Evolutionary conservation across 1,140 invertebrate genomes (phyloP).

Genomic region (Copidosoma floridanum): DNA sequence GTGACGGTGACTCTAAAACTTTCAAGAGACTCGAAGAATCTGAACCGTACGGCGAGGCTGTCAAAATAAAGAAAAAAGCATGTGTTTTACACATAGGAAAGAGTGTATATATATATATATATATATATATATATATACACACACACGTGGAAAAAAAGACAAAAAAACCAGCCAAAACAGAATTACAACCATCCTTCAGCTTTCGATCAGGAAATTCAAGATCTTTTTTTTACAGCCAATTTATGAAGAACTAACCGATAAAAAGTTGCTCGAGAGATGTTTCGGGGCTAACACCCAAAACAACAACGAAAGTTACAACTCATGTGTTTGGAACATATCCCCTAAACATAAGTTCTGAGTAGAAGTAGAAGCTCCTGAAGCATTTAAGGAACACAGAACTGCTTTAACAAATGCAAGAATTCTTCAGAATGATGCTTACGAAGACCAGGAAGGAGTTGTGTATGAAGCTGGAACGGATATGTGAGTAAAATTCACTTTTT

Average conservation of each 20-base stretch:
- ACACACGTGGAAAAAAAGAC: too few species aligned
- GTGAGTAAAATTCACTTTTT: conserved; percentile 3
- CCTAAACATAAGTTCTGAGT: too few species aligned
- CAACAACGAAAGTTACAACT: conserved; percentile 32
- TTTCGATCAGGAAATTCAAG: conserved; percentile 15
- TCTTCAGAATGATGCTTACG: conserved; percentile 10
- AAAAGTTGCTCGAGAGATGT: conserved; percentile 26
- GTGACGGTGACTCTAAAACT: conserved; percentile 31
- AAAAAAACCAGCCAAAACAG: too few species aligned
- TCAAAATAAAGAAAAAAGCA: conserved; percentile 22
- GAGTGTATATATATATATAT: conserved; percentile 12
- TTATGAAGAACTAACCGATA: conserved; percentile 21
- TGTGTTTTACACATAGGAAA: conserved; percentile 28
- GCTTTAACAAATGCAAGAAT: neutral
- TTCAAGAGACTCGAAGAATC: conserved; percentile 19
- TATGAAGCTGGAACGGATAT: neutral
- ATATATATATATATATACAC: too few species aligned
- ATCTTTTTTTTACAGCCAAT: conserved; percentile 10
- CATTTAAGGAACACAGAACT: conserved; percentile 10
- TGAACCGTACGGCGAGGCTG: conserved; percentile 17
- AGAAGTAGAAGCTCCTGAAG: neutral
- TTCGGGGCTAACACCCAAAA: conserved; percentile 29
- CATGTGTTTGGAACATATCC: conserved; percentile 23
- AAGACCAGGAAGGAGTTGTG: conserved; percentile 2
- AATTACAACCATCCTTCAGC: neutral